Percentiles rank a stretch among this genome's conserved stretches.
Evolutionary conservation across 2,113 vertebrate genomes (phyloP).

Genomic region (Prionailurus bengalensis): DNA sequence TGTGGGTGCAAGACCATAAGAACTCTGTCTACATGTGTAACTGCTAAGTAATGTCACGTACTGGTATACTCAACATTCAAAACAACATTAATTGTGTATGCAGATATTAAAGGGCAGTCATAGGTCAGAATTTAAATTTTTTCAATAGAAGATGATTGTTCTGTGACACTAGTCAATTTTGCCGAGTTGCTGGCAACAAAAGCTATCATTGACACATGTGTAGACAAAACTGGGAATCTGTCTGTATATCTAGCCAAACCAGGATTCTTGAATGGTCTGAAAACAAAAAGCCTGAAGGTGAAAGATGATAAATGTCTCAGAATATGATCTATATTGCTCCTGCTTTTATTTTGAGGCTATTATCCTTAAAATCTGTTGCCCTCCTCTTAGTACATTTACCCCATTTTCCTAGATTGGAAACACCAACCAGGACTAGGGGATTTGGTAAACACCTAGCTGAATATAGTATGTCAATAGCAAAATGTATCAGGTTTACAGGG

Average conservation of each 20-base stretch:
- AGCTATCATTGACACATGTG: not conserved
- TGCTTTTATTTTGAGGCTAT: not conserved
- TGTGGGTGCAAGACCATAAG: not conserved
- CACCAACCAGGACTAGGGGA: not conserved
- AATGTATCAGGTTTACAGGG: not conserved
- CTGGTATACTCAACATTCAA: not conserved
- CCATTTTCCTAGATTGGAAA: not conserved
- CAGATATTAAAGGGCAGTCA: not conserved
- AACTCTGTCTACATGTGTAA: not conserved
- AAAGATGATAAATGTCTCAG: not conserved
- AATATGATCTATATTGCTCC: not conserved
- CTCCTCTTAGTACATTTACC: not conserved
- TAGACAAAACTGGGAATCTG: not conserved
- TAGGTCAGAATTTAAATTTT: conserved; percentile 42
- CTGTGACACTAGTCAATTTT: not conserved
- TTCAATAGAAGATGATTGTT: not conserved
- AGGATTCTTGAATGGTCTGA: not conserved
- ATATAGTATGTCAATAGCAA: not conserved
- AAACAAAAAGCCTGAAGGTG: not conserved
- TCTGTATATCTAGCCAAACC: not conserved
- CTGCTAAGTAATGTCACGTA: not conserved
- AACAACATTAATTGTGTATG: not conserved
- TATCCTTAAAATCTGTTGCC: not conserved
- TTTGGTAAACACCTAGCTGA: not conserved
- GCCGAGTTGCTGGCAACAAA: not conserved